phyloP scores from a whole-genome alignment of 2,888 invertebrate species.

The Thymelicus acteon region DNA sequence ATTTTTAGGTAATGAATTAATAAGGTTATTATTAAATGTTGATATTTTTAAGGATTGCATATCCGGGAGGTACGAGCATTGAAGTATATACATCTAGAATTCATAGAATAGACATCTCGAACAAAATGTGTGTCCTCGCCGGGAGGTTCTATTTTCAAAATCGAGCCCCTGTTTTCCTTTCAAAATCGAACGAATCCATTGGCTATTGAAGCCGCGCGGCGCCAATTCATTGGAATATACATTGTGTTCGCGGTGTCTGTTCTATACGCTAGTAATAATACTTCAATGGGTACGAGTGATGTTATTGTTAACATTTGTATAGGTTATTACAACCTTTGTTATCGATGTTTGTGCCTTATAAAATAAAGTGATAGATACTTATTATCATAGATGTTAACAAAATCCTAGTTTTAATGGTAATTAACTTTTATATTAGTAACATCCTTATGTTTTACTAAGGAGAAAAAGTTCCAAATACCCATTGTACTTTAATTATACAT shows the following conservation, averaged over 20 bases:
- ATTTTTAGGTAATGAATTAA: neutral
- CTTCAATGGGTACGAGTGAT: constrained; percentile 50
- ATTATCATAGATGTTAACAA: constrained; percentile 39
- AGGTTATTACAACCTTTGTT: constrained; percentile 44
- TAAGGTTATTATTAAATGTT: constrained; percentile 11
- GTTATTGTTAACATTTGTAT: constrained; percentile 48
- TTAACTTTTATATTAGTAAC: constrained; percentile 46
- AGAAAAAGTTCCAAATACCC: constrained; percentile 51
- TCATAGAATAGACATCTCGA: too few species aligned
- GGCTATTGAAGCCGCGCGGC: too few species aligned
- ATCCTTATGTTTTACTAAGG: constrained; percentile 42
- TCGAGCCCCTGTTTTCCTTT: too few species aligned
- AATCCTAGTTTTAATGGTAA: constrained; percentile 42
- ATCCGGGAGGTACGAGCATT: constrained; percentile 37
- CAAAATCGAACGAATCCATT: too few species aligned
- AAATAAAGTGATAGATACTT: constrained; percentile 61
- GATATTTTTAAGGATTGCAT: constrained; percentile 16
- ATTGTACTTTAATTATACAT: constrained; percentile 48
- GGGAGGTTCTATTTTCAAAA: too few species aligned
- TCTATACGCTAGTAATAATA: too few species aligned
- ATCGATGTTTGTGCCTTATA: constrained; percentile 70
- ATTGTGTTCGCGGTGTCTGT: too few species aligned
- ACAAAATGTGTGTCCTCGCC: too few species aligned
- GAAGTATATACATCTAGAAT: too few species aligned
- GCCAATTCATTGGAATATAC: too few species aligned